Conservation (phyloP, 1,140 invertebrate genomes). For the Lordiphosa stackelbergi region DNA sequence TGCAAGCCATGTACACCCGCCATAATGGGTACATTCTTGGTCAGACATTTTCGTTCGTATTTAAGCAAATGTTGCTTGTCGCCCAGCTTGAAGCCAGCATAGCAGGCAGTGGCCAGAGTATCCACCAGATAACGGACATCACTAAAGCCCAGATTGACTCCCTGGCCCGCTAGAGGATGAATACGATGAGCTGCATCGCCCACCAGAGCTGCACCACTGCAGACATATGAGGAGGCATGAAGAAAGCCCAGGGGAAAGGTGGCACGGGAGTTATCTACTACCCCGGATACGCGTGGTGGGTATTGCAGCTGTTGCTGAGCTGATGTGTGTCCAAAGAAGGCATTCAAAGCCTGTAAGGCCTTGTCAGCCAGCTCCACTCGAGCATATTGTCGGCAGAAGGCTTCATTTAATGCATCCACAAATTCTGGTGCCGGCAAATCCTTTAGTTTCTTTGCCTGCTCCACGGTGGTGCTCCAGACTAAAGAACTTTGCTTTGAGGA, state of each 20-base stretch:
- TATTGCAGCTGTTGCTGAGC: conserved; percentile 80
- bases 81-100: conserved; percentile 85
- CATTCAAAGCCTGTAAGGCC: conserved; percentile 77
- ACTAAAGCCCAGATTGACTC: conserved; percentile 97
- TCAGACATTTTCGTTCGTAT: conserved; percentile 91
- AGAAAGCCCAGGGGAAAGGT: conserved; percentile 95
- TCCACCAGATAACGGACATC: conserved; percentile 88
- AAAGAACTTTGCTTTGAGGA: conserved; percentile 87
- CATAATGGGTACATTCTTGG: conserved; percentile 93
- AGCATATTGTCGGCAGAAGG: conserved; percentile 86
- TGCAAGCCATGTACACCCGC: conserved; percentile 92
- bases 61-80: conserved; percentile 83
- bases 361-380: conserved; percentile 78
- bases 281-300: conserved; percentile 86
- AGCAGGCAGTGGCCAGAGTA: conserved; percentile 83
- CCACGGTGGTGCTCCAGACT: conserved; percentile 91
- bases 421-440: conserved; percentile 87
- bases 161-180: conserved; percentile 97
- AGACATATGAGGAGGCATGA: conserved; percentile 91
- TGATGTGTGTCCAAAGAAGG: conserved; percentile 49
- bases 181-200: conserved; percentile 98
- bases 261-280: conserved; percentile 84
- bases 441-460: conserved; percentile 86
- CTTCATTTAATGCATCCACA: conserved; percentile 92
- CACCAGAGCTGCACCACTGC: conserved; percentile 85